A percentile compares a stretch with the other conserved stretches of the same genome.
These are phyloP conservation scores for Andrena praecox DNA, from an alignment of 2,888 invertebrate genomes.

Conservation along the genomic window DNA sequence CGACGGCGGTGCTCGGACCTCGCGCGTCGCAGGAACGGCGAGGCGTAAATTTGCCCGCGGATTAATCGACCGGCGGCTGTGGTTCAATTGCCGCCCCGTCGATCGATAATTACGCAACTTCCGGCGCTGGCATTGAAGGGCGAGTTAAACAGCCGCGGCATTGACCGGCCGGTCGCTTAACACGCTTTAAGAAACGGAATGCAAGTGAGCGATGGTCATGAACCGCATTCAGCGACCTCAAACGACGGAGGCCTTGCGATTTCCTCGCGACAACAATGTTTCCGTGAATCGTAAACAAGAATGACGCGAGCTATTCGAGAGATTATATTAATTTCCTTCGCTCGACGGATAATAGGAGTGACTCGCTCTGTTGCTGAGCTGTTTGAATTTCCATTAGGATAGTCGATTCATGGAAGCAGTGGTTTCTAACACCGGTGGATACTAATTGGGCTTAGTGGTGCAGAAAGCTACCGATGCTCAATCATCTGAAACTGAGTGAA, in stretches of 20 bases:
- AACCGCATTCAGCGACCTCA: slow-evolving; percentile 34
- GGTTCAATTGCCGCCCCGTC: slow-evolving; percentile 37
- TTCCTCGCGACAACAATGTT: background rate
- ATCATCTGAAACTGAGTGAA: too few species aligned
- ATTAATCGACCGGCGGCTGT: slow-evolving; percentile 36
- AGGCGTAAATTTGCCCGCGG: slow-evolving; percentile 5
- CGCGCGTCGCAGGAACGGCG: background rate
- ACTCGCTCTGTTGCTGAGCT: too few species aligned
- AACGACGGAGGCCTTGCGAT: background rate
- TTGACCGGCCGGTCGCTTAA: slow-evolving; percentile 67
- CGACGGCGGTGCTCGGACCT: slow-evolving; percentile 19
- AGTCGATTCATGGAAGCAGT: too few species aligned
- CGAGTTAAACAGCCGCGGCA: slow-evolving; percentile 58
- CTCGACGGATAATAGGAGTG: too few species aligned
- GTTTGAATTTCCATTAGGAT: too few species aligned
- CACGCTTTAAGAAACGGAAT: slow-evolving; percentile 52
- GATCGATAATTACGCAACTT: slow-evolving; percentile 68
- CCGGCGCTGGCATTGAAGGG: slow-evolving; percentile 50
- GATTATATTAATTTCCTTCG: too few species aligned
- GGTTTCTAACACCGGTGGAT: too few species aligned
- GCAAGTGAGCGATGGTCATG: slow-evolving; percentile 55
- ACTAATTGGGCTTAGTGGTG: too few species aligned
- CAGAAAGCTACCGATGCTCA: too few species aligned
- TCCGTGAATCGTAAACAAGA: too few species aligned
- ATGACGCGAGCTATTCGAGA: too few species aligned